Evolutionary conservation across 2,113 vertebrate genomes (phyloP).

Genomic region (Tringa solitaria): DNA sequence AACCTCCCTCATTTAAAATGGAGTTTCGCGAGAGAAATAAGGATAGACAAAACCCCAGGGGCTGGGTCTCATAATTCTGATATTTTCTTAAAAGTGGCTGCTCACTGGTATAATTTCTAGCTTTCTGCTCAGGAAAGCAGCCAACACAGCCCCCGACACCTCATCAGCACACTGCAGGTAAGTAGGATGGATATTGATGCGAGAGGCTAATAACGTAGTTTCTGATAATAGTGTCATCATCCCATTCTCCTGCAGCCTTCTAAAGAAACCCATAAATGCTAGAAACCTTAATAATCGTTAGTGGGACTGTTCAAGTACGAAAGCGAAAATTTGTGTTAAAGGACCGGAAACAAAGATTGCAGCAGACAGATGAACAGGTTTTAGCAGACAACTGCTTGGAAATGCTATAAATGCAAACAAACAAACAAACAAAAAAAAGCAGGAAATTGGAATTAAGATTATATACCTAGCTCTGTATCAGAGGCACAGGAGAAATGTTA

Average conservation of each 20-base stretch:
- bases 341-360: not conserved
- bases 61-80: not conserved
- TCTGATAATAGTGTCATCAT: not conserved
- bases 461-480: not conserved
- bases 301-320: not conserved
- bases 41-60: not conserved
- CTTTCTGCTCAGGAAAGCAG: not conserved
- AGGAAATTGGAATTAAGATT: not conserved
- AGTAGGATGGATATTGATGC: not conserved
- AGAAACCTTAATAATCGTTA: not conserved
- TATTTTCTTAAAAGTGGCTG: not conserved
- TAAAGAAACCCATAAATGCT: not conserved
- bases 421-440: not conserved
- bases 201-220: not conserved
- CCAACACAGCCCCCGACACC: not conserved
- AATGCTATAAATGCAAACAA: not conserved
- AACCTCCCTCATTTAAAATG: not conserved
- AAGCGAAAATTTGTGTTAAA: not conserved
- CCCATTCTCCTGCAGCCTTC: not conserved
- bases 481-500: not conserved
- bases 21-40: not conserved
- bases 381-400: not conserved
- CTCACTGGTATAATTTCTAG: not conserved
- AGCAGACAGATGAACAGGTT: not conserved
- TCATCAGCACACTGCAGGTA: not conserved